phyloP scores from a whole-genome alignment of 92 coral and sea anemone genomes.

The Anthopleura xanthogrammica region DNA sequence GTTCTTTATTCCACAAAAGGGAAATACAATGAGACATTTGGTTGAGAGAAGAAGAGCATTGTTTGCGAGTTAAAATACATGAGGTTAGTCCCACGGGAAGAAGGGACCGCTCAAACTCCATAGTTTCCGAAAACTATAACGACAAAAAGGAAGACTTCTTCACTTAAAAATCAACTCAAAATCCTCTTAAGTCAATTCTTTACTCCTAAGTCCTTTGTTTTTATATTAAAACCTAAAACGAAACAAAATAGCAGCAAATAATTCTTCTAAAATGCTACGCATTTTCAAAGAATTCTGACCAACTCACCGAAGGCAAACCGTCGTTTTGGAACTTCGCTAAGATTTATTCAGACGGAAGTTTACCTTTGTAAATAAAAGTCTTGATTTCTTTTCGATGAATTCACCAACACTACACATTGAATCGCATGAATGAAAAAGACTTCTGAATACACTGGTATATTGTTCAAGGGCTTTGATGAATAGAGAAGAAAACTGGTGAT shows the following conservation, averaged over 20 bases:
- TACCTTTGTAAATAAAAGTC: not conserved
- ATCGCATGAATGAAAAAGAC: not conserved
- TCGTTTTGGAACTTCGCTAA: not conserved
- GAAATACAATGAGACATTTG: conserved; percentile 51
- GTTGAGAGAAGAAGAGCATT: conserved; percentile 26
- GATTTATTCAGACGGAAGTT: not conserved
- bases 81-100: conserved; percentile 56
- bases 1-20: conserved; percentile 14
- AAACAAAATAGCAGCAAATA: not conserved
- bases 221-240: not conserved
- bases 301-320: not conserved
- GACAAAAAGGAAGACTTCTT: not conserved
- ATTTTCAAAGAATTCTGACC: not conserved
- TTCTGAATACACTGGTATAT: not conserved
- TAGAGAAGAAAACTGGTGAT: not conserved
- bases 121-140: not conserved
- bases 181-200: not conserved
- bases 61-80: conserved; percentile 17
- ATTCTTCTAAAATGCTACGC: not conserved
- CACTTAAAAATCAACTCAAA: not conserved
- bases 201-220: not conserved
- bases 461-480: not conserved
- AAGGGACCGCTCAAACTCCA: not conserved
- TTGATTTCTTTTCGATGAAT: not conserved
- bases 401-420: not conserved